These are phyloP conservation scores for Platycheirus albimanus DNA, from an alignment of 2,888 invertebrate genomes.

Conservation along the genomic window DNA sequence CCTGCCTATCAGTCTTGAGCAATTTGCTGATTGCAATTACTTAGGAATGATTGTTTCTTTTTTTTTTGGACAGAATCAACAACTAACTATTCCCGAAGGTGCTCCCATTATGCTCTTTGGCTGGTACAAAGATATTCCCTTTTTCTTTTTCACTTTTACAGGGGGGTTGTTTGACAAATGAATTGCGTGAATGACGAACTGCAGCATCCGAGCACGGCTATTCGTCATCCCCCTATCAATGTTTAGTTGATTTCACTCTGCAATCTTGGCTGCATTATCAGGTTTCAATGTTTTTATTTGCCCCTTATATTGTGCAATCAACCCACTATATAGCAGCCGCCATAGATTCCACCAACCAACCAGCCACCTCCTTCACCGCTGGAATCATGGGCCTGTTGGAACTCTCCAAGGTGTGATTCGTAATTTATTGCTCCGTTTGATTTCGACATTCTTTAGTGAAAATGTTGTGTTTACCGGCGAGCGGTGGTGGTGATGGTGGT, in stretches of 20 bases:
- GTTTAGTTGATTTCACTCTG: constrained; percentile 43
- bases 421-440: constrained; percentile 70
- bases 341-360: background rate
- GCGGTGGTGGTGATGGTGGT: background rate
- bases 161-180: constrained; percentile 52
- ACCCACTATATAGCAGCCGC: too few relatives aligned
- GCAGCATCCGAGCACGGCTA: constrained; percentile 30
- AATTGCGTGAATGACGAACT: constrained; percentile 55
- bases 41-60: constrained; percentile 32
- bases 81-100: constrained; percentile 54
- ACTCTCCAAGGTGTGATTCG: constrained; percentile 63
- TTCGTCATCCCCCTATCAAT: constrained; percentile 45
- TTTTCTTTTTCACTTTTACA: too few relatives aligned
- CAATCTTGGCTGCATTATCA: constrained; percentile 43
- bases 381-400: constrained; percentile 4
- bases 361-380: background rate
- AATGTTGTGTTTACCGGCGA: constrained; percentile 55
- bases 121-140: constrained; percentile 24
- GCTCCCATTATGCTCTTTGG: background rate
- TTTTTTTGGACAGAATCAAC: background rate
- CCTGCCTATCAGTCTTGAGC: constrained; percentile 65
- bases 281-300: background rate
- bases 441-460: constrained; percentile 60
- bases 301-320: constrained; percentile 6
- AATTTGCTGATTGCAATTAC: constrained; percentile 70